Base-by-base conservation (phyloP, 2,888 invertebrate species). In the Plagodis pulveraria region DNA sequence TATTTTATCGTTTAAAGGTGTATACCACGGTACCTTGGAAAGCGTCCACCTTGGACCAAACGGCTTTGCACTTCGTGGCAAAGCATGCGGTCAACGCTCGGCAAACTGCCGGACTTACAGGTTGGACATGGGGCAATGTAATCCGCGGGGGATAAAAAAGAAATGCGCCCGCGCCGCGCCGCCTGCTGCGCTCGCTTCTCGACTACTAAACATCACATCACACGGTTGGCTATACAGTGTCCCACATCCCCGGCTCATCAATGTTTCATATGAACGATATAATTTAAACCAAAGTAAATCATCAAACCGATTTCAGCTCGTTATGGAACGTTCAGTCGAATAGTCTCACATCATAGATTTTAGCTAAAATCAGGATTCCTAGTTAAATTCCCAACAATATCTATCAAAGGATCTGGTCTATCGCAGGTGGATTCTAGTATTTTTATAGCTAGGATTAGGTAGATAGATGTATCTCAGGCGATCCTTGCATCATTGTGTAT, bases 31-130 rank as follows among this genome's bases (percentile, higher is more conserved):
- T 81, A 81, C 71, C 72, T 80, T 85, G 76, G 82, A 85, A 85
- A 83, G 81, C 83, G 80, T 83, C 80, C 80, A 81, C 74, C 74
- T 75, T 81, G 83, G 69, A 84, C 78, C 76, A 81, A n/a, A 89
- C 89, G 76, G 79, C 87, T 87, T 84, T 78, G 81, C 80, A 82
- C 80, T 81, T 75, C 78, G 79, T 77, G 78, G 82, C 84, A 77
- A 77, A 80, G 77, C 83, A 74, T 72, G 89, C 91, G 91, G 91
- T 91, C 91, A 91, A 91, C 81, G 91, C 82, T 77, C 91, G 90
- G 83, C 86, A 88, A 91, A 91, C 89, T 90, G 91, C 90, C 90
- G 87, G 91, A 84, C 89, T 87, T 89, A 90, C 91, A 87, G 90
- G 90, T 91, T 90, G 87, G 83, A 87, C 89, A 87, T 87, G 89